Evolutionary conservation across 1,140 invertebrate species (phyloP).

Genomic region (Nylanderia fulva): DNA sequence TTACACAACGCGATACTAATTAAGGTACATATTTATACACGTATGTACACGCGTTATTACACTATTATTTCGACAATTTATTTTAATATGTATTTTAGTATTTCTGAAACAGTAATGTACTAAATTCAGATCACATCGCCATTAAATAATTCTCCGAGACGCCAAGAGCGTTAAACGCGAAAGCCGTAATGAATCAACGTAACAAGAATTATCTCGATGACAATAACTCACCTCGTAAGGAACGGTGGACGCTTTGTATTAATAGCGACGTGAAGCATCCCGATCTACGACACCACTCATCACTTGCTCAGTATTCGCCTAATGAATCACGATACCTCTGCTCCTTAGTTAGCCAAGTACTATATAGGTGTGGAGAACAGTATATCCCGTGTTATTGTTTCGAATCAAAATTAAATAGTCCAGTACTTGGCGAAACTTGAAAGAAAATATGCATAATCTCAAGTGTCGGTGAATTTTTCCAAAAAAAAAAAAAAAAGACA

Average conservation of each 20-base stretch:
- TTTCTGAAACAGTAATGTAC: background rate
- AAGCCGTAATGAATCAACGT: conserved; percentile 43
- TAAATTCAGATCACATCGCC: background rate
- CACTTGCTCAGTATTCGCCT: conserved; percentile 35
- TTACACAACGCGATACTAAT: background rate
- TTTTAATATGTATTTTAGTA: too few relatives aligned
- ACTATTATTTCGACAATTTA: background rate
- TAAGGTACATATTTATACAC: too few relatives aligned
- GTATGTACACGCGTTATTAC: too few relatives aligned
- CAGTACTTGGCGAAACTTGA: background rate
- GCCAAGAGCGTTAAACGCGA: background rate
- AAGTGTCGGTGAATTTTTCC: background rate
- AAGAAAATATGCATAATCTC: background rate
- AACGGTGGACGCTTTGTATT: conserved; percentile 41
- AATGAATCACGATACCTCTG: conserved; percentile 25
- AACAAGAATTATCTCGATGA: conserved; percentile 59
- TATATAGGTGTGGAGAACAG: background rate
- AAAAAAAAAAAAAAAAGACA: background rate
- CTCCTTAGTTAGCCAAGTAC: background rate
- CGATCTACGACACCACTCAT: conserved; percentile 51
- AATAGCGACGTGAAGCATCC: conserved; percentile 42
- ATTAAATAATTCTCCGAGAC: conserved; percentile 31
- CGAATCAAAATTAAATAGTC: background rate
- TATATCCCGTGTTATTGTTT: background rate
- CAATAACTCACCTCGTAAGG: conserved; percentile 33